Evolutionary conservation across 2,113 vertebrate genomes (phyloP).

Genomic region (Irena cyanogastra): DNA sequence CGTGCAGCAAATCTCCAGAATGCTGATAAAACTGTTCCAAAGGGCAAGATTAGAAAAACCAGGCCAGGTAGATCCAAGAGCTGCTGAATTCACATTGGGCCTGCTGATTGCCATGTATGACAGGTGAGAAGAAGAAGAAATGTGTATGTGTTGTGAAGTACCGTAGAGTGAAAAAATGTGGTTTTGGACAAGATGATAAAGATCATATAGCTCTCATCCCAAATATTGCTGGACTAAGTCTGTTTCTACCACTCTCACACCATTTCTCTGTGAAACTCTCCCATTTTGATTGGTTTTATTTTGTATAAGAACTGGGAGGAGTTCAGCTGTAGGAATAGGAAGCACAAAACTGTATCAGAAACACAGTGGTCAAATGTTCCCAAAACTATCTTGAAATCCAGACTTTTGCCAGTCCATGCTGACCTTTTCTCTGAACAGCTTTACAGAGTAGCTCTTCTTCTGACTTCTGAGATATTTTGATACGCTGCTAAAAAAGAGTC

Average conservation of each 20-base stretch:
- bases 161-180: background rate
- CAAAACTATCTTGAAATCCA: background rate
- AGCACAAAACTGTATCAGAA: background rate
- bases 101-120: constrained; percentile 76
- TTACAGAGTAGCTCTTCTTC: background rate
- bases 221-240: background rate
- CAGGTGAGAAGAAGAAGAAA: constrained; percentile 65
- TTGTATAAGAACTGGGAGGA: background rate
- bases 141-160: background rate
- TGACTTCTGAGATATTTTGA: background rate
- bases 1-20: constrained; percentile 51
- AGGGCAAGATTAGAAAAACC: constrained; percentile 49
- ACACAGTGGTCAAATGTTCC: background rate
- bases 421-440: background rate
- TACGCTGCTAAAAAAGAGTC: background rate
- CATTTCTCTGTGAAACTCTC: background rate
- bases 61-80: constrained; percentile 50
- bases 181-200: background rate
- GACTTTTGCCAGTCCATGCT: background rate
- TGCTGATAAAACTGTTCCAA: constrained; percentile 74
- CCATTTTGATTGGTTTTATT: background rate
- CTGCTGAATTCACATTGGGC: constrained; percentile 52
- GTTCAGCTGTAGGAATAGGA: background rate
- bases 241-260: background rate
- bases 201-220: background rate